Percentiles rank a stretch among this genome's conserved stretches.
Evolutionary conservation across 2,888 invertebrate species (phyloP).

Genomic region (Graphium colonna): DNA sequence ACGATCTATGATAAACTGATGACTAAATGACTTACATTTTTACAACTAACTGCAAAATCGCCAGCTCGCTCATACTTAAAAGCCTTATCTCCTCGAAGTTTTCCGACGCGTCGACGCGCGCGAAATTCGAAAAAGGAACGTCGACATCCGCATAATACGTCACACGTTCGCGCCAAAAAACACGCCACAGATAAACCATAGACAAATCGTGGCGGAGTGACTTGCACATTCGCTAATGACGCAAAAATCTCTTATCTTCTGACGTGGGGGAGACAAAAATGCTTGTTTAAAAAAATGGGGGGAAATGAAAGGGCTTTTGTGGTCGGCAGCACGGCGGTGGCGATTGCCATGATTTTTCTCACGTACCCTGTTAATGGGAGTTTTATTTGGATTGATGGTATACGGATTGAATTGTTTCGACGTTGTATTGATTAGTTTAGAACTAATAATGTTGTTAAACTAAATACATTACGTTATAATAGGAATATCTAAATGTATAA

Average conservation of each 20-base stretch:
- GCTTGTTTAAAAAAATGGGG: slow-evolving; percentile 56
- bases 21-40: not conserved
- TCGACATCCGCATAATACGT: slow-evolving; percentile 63
- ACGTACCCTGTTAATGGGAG: slow-evolving; percentile 56
- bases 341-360: slow-evolving; percentile 72
- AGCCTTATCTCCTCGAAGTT: slow-evolving; percentile 64
- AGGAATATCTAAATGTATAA: not conserved
- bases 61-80: slow-evolving; percentile 51
- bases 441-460: too few species aligned
- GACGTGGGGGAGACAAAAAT: slow-evolving; percentile 52
- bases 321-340: slow-evolving; percentile 52
- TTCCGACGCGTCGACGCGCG: slow-evolving; percentile 71
- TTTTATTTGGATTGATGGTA: slow-evolving; percentile 76
- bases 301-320: slow-evolving; percentile 52
- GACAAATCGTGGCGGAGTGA: slow-evolving; percentile 75
- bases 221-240: slow-evolving; percentile 70
- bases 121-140: slow-evolving; percentile 44
- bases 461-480: slow-evolving; percentile 22
- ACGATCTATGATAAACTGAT: too few species aligned
- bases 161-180: slow-evolving; percentile 60
- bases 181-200: slow-evolving; percentile 64
- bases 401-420: slow-evolving; percentile 34
- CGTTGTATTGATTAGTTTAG: slow-evolving; percentile 41
- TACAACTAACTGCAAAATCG: slow-evolving; percentile 32
- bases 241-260: slow-evolving; percentile 65